Base-by-base conservation (phyloP, 2,797 vertebrate genomes). In the Mustela erminea region DNA sequence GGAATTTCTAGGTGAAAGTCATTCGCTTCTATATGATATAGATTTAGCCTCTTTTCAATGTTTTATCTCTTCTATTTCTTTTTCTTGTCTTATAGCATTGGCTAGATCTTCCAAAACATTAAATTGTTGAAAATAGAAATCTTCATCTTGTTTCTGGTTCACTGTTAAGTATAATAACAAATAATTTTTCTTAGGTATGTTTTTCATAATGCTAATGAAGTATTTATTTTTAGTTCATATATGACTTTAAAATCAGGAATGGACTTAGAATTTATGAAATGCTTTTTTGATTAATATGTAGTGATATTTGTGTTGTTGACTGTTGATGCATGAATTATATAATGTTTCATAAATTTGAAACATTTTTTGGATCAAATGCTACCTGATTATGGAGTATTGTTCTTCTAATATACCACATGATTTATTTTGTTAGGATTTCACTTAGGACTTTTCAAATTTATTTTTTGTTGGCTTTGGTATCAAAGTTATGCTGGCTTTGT, bases 211-310 rank as follows among this genome's bases (percentile, higher is more conserved):
- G 82, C 68, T 78, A 88, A 72, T 91, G 32, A 93, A 91, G 46
- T 84, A 82, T 87, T 95, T 84, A 64, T 75, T 87, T 46, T n/a
- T 87, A 54, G 8, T 87, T 91, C 7, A 38, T 90, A 14, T 66
- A 13, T 75, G 62, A 75, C 72, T 74, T 90, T 95, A 85, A 92
- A 92, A 77, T 90, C 35, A 62, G 72, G 56, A 93, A n/a, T 88
- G 77, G 46, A 78, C 54, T 90, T 96, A 66, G 85, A 97, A 94
- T 93, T 96, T 96, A 38, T 93, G 43, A 97, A 96, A 90, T 97
- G 38, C 11, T 66, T 84, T 85, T 87, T 90, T 95, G 29, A 88
- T 87, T 49, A 75, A 58, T 90, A 49, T 75, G 8, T 72, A 77
- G 84, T 92, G 66, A 70, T 92, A 81, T 35, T 74, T 75, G 8